Evolutionary conservation across 92 coral and sea anemone genomes (phyloP).

Genomic region (Phenganax stokvisi): DNA sequence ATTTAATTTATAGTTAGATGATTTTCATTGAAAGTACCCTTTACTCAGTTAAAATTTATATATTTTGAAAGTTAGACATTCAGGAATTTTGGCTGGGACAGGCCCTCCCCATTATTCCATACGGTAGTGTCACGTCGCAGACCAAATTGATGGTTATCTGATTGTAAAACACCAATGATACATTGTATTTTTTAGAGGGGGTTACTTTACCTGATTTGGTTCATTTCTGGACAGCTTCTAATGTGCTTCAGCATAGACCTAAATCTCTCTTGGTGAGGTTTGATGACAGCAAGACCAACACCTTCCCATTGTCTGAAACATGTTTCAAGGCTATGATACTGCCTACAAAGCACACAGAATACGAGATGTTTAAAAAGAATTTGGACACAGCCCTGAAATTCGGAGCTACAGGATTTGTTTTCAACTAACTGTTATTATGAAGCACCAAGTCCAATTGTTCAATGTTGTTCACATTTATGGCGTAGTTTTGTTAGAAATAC

Average conservation of each 20-base stretch:
- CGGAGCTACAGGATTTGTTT: constrained; percentile 49
- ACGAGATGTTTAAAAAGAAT: constrained; percentile 41
- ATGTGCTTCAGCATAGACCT: constrained; percentile 34
- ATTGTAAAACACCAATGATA: neutral
- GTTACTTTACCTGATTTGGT: constrained; percentile 38
- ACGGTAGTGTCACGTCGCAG: neutral
- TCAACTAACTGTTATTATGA: constrained; percentile 3
- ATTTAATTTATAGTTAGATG: neutral
- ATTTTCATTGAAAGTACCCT: too few relatives aligned
- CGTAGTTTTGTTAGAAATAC: neutral
- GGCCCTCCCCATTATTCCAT: too few relatives aligned
- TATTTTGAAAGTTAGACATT: too few relatives aligned
- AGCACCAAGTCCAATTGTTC: neutral
- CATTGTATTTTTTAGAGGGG: constrained; percentile 25
- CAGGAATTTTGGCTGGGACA: too few relatives aligned
- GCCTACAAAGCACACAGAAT: constrained; percentile 44
- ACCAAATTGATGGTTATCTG: constrained; percentile 23
- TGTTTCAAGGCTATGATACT: constrained; percentile 50
- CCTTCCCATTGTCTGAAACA: constrained; percentile 20
- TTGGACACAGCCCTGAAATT: constrained; percentile 53
- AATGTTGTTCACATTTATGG: neutral
- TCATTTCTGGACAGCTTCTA: constrained; percentile 46
- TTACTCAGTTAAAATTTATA: too few relatives aligned
- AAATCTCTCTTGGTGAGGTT: constrained; percentile 38
- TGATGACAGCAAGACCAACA: constrained; percentile 12